A percentile compares a stretch with the other conserved stretches of the same genome.
Evolutionary conservation across 2,797 vertebrate species (phyloP).

Genomic region (Sparidentex hasta): DNA sequence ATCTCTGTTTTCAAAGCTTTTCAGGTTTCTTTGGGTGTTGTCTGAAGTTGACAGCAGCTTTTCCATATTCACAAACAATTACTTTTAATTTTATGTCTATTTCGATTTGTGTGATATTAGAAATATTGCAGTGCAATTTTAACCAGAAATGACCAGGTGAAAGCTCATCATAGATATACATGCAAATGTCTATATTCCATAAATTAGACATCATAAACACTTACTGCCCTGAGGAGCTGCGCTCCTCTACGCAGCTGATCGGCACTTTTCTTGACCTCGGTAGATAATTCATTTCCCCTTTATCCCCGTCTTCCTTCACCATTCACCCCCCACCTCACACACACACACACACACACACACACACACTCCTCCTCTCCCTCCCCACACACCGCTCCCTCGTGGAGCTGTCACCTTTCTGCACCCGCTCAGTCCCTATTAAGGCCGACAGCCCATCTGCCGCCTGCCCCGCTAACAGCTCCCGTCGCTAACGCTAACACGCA

Average conservation of each 20-base stretch:
- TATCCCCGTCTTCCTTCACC: conserved; percentile 63
- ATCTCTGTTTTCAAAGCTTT: background rate
- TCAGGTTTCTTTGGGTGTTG: background rate
- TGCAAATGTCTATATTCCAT: background rate
- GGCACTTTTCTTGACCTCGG: conserved; percentile 64
- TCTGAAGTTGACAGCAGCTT: background rate
- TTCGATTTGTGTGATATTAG: background rate
- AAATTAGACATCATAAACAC: conserved; percentile 27
- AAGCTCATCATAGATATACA: background rate
- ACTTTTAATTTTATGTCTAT: background rate
- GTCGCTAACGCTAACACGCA: conserved; percentile 78
- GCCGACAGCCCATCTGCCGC: conserved; percentile 89
- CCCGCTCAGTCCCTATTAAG: conserved; percentile 87
- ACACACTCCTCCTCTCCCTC: conserved; percentile 36
- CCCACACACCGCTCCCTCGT: conserved; percentile 68
- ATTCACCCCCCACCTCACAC: conserved; percentile 28
- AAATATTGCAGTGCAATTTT: background rate
- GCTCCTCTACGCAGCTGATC: conserved; percentile 53
- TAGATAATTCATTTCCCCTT: conserved; percentile 75
- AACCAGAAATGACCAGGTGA: background rate
- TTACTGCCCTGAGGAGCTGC: conserved; percentile 21
- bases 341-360: conserved; percentile 18
- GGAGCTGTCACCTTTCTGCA: conserved; percentile 86
- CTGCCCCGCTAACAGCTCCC: conserved; percentile 83
- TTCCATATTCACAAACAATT: background rate